phyloP scores from a whole-genome alignment of 2,888 invertebrate genomes.

The Caprella mutica region DNA sequence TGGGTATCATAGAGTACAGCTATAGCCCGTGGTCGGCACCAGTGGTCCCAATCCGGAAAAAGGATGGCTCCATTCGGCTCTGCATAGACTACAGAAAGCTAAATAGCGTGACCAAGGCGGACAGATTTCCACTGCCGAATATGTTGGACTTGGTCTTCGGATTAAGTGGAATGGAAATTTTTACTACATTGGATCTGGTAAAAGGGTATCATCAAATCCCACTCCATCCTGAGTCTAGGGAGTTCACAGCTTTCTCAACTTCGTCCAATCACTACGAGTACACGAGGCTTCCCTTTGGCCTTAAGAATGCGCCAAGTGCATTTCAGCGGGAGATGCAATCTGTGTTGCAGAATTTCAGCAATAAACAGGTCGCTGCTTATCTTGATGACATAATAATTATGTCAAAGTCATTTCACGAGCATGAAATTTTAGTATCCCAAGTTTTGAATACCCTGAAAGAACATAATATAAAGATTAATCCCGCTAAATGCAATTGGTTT shows the following conservation, averaged over 20 bases:
- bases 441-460: background rate
- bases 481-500: background rate
- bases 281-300: background rate
- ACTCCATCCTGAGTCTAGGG: background rate
- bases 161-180: background rate
- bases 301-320: background rate
- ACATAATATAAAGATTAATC: background rate
- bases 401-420: background rate
- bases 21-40: background rate
- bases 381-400: background rate
- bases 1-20: background rate
- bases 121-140: background rate
- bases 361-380: background rate
- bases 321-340: background rate
- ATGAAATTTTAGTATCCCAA: background rate
- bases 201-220: background rate
- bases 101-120: background rate
- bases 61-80: background rate
- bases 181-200: background rate
- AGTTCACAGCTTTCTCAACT: slow-evolving; percentile 5
- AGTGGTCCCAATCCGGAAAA: background rate
- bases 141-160: background rate
- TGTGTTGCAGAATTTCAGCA: background rate
- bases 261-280: background rate
- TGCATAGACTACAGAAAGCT: background rate